Percentiles rank a stretch among this genome's conserved stretches.
phyloP scores from a whole-genome alignment of 2,797 vertebrate genomes.

The Ispidina lecontei region DNA sequence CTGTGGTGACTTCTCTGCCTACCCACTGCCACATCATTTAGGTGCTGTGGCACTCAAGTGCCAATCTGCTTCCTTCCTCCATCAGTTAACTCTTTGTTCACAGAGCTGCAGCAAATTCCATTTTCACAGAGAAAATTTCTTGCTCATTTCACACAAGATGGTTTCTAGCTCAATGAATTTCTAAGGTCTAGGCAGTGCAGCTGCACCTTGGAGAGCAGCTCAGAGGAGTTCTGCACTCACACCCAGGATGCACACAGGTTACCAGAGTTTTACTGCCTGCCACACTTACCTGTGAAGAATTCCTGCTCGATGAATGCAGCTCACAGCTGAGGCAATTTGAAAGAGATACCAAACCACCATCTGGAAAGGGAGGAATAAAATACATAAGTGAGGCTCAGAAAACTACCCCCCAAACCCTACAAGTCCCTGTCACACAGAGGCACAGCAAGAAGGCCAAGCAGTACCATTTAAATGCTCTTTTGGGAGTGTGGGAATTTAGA shows the following conservation, averaged over 20 bases:
- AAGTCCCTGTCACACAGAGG: neutral
- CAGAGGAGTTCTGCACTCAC: neutral
- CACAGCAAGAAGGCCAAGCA: neutral
- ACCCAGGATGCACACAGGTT: neutral
- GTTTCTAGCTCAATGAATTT: neutral
- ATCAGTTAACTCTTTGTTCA: neutral
- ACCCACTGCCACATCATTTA: neutral
- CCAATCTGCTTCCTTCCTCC: neutral
- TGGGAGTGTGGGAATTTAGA: neutral
- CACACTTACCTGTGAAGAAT: constrained; percentile 91
- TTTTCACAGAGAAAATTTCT: neutral
- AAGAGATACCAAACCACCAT: constrained; percentile 97
- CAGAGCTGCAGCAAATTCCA: neutral
- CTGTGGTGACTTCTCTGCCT: neutral
- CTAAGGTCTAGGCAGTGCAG: neutral
- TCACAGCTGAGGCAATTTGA: constrained; percentile 94
- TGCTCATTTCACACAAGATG: neutral
- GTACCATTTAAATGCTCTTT: neutral
- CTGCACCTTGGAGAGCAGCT: neutral
- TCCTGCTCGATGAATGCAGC: constrained; percentile 95
- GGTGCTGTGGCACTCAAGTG: neutral
- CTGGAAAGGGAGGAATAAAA: constrained; percentile 75
- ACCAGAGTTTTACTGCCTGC: neutral
- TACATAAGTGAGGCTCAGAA: neutral
- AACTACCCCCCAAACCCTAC: neutral